Conservation (phyloP, 2,888 invertebrate genomes). For the Chymomyza procnemis region DNA sequence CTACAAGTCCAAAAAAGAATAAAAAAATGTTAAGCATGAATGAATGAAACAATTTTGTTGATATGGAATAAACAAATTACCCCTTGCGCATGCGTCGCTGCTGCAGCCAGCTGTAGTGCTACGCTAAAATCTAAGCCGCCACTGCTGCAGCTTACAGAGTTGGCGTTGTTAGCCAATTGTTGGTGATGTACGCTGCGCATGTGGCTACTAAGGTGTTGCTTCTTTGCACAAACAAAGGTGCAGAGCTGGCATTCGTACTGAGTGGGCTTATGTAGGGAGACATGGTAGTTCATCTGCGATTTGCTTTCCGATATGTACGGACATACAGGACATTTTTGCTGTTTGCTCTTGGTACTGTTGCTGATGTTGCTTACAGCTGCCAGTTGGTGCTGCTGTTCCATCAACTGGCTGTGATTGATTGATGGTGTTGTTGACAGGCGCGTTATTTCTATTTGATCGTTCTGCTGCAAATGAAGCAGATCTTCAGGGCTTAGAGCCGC, state of each 20-base stretch:
- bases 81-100: constrained; percentile 59
- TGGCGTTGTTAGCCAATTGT: constrained; percentile 22
- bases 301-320: constrained; percentile 92
- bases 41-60: too few species aligned
- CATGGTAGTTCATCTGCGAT: constrained; percentile 91
- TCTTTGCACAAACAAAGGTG: constrained; percentile 89
- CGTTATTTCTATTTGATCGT: constrained; percentile 77
- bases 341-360: constrained; percentile 79
- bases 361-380: constrained; percentile 9
- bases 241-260: constrained; percentile 87
- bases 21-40: constrained; percentile 9
- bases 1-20: constrained; percentile 13
- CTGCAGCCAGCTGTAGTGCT: constrained; percentile 69
- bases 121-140: constrained; percentile 60
- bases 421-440: constrained; percentile 47
- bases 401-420: constrained; percentile 42
- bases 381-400: constrained; percentile 32
- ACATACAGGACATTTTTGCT: constrained; percentile 88
- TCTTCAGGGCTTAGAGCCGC: constrained; percentile 55
- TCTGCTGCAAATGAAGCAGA: constrained; percentile 70
- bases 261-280: constrained; percentile 85
- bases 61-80: constrained; percentile 67
- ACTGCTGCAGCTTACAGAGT: constrained; percentile 10
- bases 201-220: constrained; percentile 90
- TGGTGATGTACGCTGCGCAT: constrained; percentile 81